These are phyloP conservation scores for Parochlus steinenii DNA, from an alignment of 2,888 invertebrate genomes.

Conservation along the genomic window DNA sequence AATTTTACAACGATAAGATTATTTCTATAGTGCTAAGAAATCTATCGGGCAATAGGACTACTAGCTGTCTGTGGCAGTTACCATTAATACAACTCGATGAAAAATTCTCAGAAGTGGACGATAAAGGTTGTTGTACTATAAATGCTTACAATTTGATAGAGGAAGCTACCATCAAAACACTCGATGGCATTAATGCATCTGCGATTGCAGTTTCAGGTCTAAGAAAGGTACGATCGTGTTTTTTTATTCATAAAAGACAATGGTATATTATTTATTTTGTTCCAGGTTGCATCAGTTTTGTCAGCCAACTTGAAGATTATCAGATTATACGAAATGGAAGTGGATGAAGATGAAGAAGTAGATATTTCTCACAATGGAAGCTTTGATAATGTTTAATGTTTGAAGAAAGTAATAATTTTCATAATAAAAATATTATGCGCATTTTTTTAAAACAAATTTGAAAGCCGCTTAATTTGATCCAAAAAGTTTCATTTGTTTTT, in stretches of 20 bases:
- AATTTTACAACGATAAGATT: slow-evolving; percentile 50
- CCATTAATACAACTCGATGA: slow-evolving; percentile 20
- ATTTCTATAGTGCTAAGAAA: slow-evolving; percentile 54
- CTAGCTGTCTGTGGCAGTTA: slow-evolving; percentile 33
- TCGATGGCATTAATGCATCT: slow-evolving; percentile 50
- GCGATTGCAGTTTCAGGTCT: slow-evolving; percentile 72
- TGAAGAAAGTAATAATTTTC: too few species aligned
- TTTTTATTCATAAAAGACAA: background rate
- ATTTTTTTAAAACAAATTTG: too few species aligned
- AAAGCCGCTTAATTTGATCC: too few species aligned
- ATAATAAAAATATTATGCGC: too few species aligned
- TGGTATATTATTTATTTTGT: background rate
- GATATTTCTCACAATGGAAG: slow-evolving; percentile 31
- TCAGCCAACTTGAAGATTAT: slow-evolving; percentile 66
- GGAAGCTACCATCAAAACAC: slow-evolving; percentile 35
- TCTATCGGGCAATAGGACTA: slow-evolving; percentile 33
- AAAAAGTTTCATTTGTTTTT: too few species aligned
- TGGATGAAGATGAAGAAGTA: slow-evolving; percentile 76
- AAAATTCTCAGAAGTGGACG: slow-evolving; percentile 5
- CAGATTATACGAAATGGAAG: slow-evolving; percentile 81
- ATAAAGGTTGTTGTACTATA: slow-evolving; percentile 30
- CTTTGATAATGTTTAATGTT: slow-evolving; percentile 26
- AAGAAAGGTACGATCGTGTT: slow-evolving; percentile 24
- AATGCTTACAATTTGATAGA: slow-evolving; percentile 38
- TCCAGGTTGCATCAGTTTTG: slow-evolving; percentile 59